These are phyloP conservation scores for Tachina lurida DNA, from an alignment of 2,888 invertebrate genomes.

Conservation along the genomic window DNA sequence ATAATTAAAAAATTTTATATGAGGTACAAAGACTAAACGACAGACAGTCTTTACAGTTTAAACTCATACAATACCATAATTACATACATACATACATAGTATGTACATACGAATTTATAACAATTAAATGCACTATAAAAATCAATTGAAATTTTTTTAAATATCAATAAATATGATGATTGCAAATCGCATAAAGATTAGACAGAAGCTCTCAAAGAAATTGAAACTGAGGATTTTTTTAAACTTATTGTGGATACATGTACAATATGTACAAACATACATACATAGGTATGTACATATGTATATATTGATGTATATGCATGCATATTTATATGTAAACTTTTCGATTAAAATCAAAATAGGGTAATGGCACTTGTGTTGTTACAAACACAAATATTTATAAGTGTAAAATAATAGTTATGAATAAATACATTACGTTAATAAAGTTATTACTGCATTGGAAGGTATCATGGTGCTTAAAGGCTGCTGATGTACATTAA, in stretches of 20 bases:
- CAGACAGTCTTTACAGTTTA: conserved; percentile 8
- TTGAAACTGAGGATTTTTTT: conserved; percentile 1
- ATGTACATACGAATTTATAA: background rate
- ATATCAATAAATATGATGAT: conserved; percentile 17
- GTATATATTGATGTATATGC: background rate
- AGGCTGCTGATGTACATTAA: background rate
- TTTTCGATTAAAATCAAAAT: conserved; percentile 26
- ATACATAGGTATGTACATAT: conserved; percentile 7
- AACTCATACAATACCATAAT: conserved; percentile 32
- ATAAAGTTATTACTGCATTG: no score
- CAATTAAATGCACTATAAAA: conserved; percentile 21
- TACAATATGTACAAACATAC: background rate
- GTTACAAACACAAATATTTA: conserved; percentile 3
- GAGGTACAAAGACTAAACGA: no score
- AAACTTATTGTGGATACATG: background rate
- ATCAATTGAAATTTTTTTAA: conserved; percentile 22
- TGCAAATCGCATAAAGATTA: conserved; percentile 20
- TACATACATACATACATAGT: background rate
- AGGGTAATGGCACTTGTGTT: conserved; percentile 51
- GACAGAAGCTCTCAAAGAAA: conserved; percentile 37
- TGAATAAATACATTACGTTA: no score
- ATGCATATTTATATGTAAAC: background rate
- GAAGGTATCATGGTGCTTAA: no score
- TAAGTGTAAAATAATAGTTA: background rate
- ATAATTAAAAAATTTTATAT: no score